Evolutionary conservation across 2,888 invertebrate genomes (phyloP).

Genomic region (Drosophila acutilabella): DNA sequence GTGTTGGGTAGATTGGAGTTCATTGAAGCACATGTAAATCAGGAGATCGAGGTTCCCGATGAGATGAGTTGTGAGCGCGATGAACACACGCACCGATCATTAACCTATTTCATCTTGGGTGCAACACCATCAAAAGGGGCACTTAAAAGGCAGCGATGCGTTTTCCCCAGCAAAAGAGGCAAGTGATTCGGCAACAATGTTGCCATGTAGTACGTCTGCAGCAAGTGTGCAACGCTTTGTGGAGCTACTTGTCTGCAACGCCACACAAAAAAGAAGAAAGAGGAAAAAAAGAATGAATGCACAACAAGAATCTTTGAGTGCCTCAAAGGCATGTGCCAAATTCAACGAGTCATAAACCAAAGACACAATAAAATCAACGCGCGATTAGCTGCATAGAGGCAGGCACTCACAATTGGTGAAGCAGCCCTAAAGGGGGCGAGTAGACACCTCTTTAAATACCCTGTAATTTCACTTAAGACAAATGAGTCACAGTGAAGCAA

Average conservation of each 20-base stretch:
- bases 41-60: conserved; percentile 22
- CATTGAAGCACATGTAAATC: conserved; percentile 21
- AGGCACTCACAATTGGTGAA: neutral
- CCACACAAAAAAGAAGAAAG: neutral
- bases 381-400: conserved; percentile 45
- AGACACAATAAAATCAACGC: conserved; percentile 73
- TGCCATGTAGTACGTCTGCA: conserved; percentile 30
- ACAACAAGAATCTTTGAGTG: conserved; percentile 14
- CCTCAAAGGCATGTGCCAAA: conserved; percentile 64
- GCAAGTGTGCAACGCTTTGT: conserved; percentile 28
- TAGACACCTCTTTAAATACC: neutral
- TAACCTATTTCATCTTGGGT: conserved; percentile 67
- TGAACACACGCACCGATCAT: conserved; percentile 71
- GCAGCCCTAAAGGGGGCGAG: neutral
- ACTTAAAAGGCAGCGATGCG: conserved; percentile 71
- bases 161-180: conserved; percentile 20
- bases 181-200: conserved; percentile 60
- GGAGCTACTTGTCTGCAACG: conserved; percentile 40
- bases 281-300: neutral
- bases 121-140: conserved; percentile 58
- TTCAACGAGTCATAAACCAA: conserved; percentile 74
- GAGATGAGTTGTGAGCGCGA: conserved; percentile 3
- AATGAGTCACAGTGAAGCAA: too few relatives aligned
- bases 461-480: too few relatives aligned
- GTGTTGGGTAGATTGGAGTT: conserved; percentile 1